phyloP scores from a whole-genome alignment of 2,113 vertebrate species.

The Oreochromis aureus region DNA sequence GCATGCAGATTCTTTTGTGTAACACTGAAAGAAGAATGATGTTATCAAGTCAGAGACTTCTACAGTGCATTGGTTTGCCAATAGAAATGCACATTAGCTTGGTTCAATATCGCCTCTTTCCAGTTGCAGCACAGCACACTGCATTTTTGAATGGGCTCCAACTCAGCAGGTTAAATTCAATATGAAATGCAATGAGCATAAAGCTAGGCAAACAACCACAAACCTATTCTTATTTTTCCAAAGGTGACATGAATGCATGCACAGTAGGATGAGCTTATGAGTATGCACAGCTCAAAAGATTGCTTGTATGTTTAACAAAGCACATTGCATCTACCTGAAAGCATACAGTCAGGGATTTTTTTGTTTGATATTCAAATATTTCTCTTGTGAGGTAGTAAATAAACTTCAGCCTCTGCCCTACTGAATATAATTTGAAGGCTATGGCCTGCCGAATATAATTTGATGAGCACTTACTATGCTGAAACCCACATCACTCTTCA shows the following conservation, averaged over 20 bases:
- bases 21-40: conserved; percentile 33
- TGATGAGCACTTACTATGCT: conserved; percentile 39
- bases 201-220: conserved; percentile 43
- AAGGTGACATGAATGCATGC: conserved; percentile 7
- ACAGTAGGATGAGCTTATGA: background rate
- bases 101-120: conserved; percentile 38
- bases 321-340: background rate
- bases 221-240: conserved; percentile 13
- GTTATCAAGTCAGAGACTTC: conserved; percentile 48
- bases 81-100: conserved; percentile 44
- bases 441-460: conserved; percentile 22
- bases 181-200: conserved; percentile 53
- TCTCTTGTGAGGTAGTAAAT: conserved; percentile 37
- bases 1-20: conserved; percentile 26
- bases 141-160: conserved; percentile 50
- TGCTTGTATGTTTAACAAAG: conserved; percentile 23
- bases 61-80: conserved; percentile 24
- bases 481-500: conserved; percentile 32
- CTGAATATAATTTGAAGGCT: conserved; percentile 41
- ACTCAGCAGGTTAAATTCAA: conserved; percentile 56
- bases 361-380: conserved; percentile 44
- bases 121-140: conserved; percentile 14
- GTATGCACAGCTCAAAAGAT: background rate
- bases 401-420: conserved; percentile 21
- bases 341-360: conserved; percentile 4